Base-by-base conservation (phyloP, 2,113 vertebrate genomes). In the Apistogramma diplotaenia region DNA sequence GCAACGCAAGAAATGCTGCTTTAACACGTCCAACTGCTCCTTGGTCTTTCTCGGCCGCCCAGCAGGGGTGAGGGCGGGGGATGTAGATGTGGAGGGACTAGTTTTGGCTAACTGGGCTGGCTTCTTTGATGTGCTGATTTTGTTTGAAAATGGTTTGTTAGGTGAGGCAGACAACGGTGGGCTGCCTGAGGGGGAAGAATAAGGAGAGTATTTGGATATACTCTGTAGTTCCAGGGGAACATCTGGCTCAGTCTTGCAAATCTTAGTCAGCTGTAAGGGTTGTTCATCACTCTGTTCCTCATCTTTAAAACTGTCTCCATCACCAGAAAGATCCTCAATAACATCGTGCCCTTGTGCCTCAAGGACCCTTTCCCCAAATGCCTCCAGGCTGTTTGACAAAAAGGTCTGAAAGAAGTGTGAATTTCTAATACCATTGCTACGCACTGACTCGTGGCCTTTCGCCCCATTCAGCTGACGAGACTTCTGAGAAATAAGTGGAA, bases 31-130 rank as follows among this genome's bases (percentile, higher is more conserved):
- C 92, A 98, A 85, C 89, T 98, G 97, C 81, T 97, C 96, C 92
- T 97, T 97, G 85, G 96, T 97, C 94, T 98, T 98, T 56, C 96
- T 93, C 54, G 95, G 96, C 29, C 96, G 93, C 74, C 89, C 96
- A 70, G 90, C 95, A 75, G 93, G 93, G 86, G 96, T 95, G 43
- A 95, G 94, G 75, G 87, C 83, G 29, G 93, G 89, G 74, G 93
- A 93, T 59, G 92, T 84, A 19, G 93, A 93, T 25, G 92, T 86
- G 18, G 94, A 84, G 40, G 93, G 82, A 76, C 82, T 89, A 53
- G 82, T 77, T 92, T 93, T 94, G 86, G 90, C 78, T 51, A 90
- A 85, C 29, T 87, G 83, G 59, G 85, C 61, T 2, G 89, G 87
- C 85, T 94, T 95, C 85, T 93, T 94, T 65, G 89, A 93, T 73